These are phyloP conservation scores for Drosophila pullipes DNA, from an alignment of 2,888 invertebrate species.

Conservation along the genomic window DNA sequence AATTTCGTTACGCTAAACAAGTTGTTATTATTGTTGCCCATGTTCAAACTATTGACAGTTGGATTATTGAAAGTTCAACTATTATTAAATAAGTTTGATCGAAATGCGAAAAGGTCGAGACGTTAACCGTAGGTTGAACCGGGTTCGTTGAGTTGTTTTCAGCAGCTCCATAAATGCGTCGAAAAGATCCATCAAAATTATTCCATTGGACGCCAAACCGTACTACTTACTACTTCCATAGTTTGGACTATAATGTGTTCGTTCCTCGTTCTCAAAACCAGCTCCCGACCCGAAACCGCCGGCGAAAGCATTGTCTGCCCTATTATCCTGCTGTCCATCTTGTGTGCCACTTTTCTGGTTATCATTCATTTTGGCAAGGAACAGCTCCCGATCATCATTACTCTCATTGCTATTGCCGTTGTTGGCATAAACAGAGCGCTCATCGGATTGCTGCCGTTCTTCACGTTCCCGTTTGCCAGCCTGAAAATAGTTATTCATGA, in stretches of 20 bases:
- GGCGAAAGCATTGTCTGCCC: background rate
- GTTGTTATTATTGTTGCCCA: conserved; percentile 9
- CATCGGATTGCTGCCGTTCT: conserved; percentile 20
- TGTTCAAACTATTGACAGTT: conserved; percentile 33
- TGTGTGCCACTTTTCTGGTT: background rate
- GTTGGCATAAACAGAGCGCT: conserved; percentile 26
- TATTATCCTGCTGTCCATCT: background rate
- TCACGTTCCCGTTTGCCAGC: conserved; percentile 58
- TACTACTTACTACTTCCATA: conserved; percentile 7
- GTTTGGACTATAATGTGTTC: conserved; percentile 14
- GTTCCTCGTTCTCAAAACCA: conserved; percentile 12
- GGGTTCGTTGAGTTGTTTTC: conserved; percentile 36
- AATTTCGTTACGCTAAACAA: conserved; percentile 22
- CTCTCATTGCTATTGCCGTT: conserved; percentile 17
- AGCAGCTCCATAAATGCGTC: conserved; percentile 34
- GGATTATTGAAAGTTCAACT: conserved; percentile 34
- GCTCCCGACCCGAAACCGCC: background rate
- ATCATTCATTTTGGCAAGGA: conserved; percentile 66
- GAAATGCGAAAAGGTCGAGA: conserved; percentile 21
- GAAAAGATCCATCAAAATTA: conserved; percentile 29
- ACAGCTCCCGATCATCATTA: conserved; percentile 44
- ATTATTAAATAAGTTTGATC: conserved; percentile 39
- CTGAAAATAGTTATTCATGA: conserved; percentile 80
- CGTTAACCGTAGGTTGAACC: background rate
- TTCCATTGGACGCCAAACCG: conserved; percentile 13